Conservation (phyloP, 1,140 invertebrate species). For the Bacillus rossius region DNA sequence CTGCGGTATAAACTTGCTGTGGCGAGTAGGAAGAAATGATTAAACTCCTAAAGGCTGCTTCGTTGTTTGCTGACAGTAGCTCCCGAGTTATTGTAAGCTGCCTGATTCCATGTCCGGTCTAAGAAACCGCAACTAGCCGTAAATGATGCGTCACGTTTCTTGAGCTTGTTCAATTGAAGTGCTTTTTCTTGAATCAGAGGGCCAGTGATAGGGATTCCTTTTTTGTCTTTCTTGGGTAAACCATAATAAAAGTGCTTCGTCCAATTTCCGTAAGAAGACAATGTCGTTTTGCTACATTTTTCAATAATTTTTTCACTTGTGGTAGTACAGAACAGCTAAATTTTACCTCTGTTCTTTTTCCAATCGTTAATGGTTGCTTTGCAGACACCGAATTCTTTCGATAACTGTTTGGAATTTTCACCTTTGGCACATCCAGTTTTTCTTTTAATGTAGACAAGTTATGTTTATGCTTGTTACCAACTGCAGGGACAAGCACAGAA, state of each 20-base stretch:
- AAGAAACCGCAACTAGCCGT: constrained; percentile 38
- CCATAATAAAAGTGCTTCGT: constrained; percentile 18
- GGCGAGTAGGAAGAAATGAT: constrained; percentile 7
- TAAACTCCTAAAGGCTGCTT: constrained; percentile 14
- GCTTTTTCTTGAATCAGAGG: constrained; percentile 17
- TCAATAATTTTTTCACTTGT: too few species aligned
- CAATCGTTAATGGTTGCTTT: too few species aligned
- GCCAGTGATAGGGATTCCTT: constrained; percentile 12
- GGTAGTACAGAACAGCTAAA: too few species aligned
- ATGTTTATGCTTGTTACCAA: too few species aligned
- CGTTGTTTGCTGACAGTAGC: constrained; percentile 26
- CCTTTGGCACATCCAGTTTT: too few species aligned
- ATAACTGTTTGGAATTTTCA: too few species aligned
- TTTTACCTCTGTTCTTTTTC: too few species aligned
- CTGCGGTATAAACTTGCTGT: constrained; percentile 39
- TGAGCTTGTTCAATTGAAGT: constrained; percentile 18
- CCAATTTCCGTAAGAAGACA: too few species aligned
- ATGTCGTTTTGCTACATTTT: too few species aligned
- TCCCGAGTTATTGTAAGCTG: constrained; percentile 33
- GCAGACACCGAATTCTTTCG: too few species aligned
- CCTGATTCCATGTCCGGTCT: constrained; percentile 33
- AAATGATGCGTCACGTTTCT: constrained; percentile 23
- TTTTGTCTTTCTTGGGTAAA: constrained; percentile 16
- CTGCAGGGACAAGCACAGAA: too few species aligned
- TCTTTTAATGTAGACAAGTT: too few species aligned